Conservation (phyloP, 1,140 invertebrate species). For the Drosophila kohkoa region DNA sequence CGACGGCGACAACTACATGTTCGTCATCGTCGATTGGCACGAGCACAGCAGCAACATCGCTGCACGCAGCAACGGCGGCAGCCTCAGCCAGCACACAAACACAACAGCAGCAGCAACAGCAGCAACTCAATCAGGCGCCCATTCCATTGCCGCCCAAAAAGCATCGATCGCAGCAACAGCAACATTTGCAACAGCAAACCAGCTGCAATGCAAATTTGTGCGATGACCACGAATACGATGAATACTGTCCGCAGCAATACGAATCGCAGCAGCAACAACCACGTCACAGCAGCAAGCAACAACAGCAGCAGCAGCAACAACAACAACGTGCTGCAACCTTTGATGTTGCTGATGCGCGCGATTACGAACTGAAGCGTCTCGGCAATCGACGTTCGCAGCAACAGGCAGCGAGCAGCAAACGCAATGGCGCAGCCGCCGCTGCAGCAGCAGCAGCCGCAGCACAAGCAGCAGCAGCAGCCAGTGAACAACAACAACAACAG, state of each 20-base stretch:
- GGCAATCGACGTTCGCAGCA: slow-evolving; percentile 78
- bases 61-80: slow-evolving; percentile 74
- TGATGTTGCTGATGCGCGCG: slow-evolving; percentile 76
- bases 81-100: slow-evolving; percentile 58
- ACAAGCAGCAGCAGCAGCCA: neutral
- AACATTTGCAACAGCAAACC: slow-evolving; percentile 32
- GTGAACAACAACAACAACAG: slow-evolving; percentile 8
- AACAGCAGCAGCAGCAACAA: slow-evolving; percentile 21
- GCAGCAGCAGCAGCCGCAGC: slow-evolving; percentile 17
- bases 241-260: slow-evolving; percentile 76
- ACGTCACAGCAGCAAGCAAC: slow-evolving; percentile 57
- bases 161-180: slow-evolving; percentile 63
- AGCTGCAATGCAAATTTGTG: slow-evolving; percentile 75
- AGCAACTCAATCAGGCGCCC: slow-evolving; percentile 47
- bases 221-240: slow-evolving; percentile 81
- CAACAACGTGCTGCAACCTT: slow-evolving; percentile 77
- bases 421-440: slow-evolving; percentile 50
- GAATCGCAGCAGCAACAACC: slow-evolving; percentile 44
- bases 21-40: slow-evolving; percentile 38
- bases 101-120: slow-evolving; percentile 26
- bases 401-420: slow-evolving; percentile 67
- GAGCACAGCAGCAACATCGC: slow-evolving; percentile 68
- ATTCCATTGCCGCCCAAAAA: slow-evolving; percentile 79
- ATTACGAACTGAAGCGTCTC: slow-evolving; percentile 77
- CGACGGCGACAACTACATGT: slow-evolving; percentile 20